phyloP scores from a whole-genome alignment of 2,113 vertebrate species.

The Etia nguti region DNA sequence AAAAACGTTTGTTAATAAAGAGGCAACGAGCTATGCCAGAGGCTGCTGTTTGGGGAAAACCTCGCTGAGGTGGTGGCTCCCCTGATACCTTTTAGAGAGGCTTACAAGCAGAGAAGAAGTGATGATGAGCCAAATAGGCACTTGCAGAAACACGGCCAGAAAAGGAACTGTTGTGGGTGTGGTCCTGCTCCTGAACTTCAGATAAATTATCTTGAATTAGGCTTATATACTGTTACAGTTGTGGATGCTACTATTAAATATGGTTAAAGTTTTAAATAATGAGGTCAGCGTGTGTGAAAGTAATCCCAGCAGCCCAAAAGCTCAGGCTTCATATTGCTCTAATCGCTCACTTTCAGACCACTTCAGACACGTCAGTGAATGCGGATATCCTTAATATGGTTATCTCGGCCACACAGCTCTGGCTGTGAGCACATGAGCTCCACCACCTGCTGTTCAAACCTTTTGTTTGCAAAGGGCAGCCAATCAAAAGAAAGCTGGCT shows the following conservation, averaged over 20 bases:
- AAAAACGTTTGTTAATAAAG: not conserved
- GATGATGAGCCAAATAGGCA: not conserved
- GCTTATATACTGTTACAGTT: not conserved
- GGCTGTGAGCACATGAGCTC: not conserved
- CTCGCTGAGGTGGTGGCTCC: not conserved
- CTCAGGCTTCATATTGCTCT: not conserved
- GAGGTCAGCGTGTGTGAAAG: not conserved
- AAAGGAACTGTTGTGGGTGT: not conserved
- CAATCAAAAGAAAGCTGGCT: not conserved
- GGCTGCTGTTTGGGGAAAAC: not conserved
- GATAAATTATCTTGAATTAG: not conserved
- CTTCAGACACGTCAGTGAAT: not conserved
- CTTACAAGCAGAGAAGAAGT: not conserved
- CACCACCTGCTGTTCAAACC: not conserved
- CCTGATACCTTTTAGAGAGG: not conserved
- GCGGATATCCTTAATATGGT: not conserved
- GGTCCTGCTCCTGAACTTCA: not conserved
- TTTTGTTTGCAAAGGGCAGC: not conserved
- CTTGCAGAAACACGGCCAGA: not conserved
- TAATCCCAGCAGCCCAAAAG: not conserved
- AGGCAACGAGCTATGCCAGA: not conserved
- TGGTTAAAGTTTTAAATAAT: not conserved
- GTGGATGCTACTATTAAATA: not conserved
- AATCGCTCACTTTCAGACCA: not conserved
- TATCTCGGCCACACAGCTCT: not conserved